Evolutionary conservation across 2,113 vertebrate genomes (phyloP).

Genomic region (Paedocypris sp.): DNA sequence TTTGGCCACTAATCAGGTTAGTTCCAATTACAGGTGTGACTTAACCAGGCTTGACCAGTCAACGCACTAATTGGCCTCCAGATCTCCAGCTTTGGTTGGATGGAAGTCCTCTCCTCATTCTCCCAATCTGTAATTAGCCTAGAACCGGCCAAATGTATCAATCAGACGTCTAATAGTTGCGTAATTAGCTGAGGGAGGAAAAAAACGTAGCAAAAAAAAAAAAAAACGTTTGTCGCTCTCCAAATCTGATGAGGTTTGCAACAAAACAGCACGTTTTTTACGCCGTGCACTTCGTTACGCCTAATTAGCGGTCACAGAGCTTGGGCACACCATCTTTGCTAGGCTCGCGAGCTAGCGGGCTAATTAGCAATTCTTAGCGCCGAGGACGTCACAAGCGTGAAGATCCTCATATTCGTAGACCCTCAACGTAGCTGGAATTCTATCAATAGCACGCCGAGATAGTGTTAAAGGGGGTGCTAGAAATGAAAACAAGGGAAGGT

Average conservation of each 20-base stretch:
- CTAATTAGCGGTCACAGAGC: conserved; percentile 36
- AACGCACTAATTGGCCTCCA: conserved; percentile 42
- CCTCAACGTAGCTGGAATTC: conserved; percentile 34
- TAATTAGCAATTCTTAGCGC: conserved; percentile 48
- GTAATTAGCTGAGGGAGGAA: conserved; percentile 41
- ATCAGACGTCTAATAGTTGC: conserved; percentile 48
- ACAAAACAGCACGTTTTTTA: conserved; percentile 32
- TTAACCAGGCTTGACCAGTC: conserved; percentile 41
- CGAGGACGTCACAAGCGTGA: conserved; percentile 23
- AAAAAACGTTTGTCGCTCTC: neutral
- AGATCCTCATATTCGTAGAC: conserved; percentile 38
- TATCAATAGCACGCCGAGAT: conserved; percentile 35
- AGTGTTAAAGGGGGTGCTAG: conserved; percentile 34
- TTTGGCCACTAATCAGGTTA: conserved; percentile 34
- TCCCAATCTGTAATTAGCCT: conserved; percentile 50
- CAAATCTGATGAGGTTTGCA: neutral
- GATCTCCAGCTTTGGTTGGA: conserved; percentile 25
- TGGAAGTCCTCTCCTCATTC: conserved; percentile 27
- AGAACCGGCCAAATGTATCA: conserved; percentile 47
- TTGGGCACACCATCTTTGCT: conserved; percentile 28
- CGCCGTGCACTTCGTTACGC: conserved; percentile 36
- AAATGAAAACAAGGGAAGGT: no score
- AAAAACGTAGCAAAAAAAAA: conserved; percentile 8
- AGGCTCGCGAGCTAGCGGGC: conserved; percentile 28
- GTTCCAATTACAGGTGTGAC: conserved; percentile 57